Evolutionary conservation across 2,888 invertebrate genomes (phyloP).

Genomic region (Pterostichus niger): DNA sequence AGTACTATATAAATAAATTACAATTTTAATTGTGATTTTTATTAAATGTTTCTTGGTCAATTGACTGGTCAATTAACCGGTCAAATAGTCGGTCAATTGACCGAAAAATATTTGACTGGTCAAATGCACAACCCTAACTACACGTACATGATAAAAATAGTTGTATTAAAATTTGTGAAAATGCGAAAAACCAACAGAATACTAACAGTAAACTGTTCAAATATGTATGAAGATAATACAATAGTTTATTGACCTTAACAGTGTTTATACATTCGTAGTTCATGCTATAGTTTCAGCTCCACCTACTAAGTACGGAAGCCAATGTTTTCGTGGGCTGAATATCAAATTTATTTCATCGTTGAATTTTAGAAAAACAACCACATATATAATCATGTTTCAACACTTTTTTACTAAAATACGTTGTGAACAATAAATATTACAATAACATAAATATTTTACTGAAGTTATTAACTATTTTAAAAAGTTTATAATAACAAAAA

Average conservation of each 20-base stretch:
- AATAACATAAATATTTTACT: too few relatives aligned
- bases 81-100: too few relatives aligned
- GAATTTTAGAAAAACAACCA: slow-evolving; percentile 33
- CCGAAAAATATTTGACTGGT: too few relatives aligned
- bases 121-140: too few relatives aligned
- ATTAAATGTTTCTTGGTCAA: too few relatives aligned
- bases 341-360: slow-evolving; percentile 29
- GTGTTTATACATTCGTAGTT: slow-evolving; percentile 28
- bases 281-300: slow-evolving; percentile 18
- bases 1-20: too few relatives aligned
- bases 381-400: background rate
- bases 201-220: background rate
- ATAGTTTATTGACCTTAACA: slow-evolving; percentile 41
- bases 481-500: too few relatives aligned
- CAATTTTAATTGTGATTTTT: too few relatives aligned
- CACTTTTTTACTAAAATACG: background rate
- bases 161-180: background rate
- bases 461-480: too few relatives aligned
- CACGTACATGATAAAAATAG: background rate
- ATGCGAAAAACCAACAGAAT: slow-evolving; percentile 1
- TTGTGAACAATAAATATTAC: too few relatives aligned
- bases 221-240: slow-evolving; percentile 7
- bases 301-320: slow-evolving; percentile 19
- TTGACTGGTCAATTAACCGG: too few relatives aligned
- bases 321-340: background rate